Evolutionary conservation across 2,888 invertebrate species (phyloP).

Genomic region (Endomychus coccineus): DNA sequence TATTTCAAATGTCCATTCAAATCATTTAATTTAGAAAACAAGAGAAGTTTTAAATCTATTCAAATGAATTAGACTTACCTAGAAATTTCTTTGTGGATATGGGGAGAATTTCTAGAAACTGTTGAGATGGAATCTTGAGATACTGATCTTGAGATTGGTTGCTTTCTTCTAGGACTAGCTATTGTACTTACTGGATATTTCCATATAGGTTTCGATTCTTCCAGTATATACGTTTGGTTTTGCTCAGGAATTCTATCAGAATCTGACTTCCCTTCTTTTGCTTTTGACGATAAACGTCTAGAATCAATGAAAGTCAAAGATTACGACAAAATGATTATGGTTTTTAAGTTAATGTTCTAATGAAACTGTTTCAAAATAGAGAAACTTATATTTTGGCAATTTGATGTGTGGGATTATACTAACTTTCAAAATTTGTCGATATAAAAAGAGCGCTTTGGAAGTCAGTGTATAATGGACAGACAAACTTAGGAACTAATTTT

Average conservation of each 20-base stretch:
- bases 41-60: neutral
- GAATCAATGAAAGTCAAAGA: constrained; percentile 17
- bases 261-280: constrained; percentile 47
- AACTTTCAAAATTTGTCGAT: too few relatives aligned
- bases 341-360: neutral
- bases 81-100: constrained; percentile 40
- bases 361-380: too few relatives aligned
- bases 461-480: neutral
- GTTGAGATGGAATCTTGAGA: constrained; percentile 50
- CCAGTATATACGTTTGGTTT: constrained; percentile 62
- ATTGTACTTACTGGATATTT: constrained; percentile 51
- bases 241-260: constrained; percentile 48
- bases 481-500: too few relatives aligned
- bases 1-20: too few relatives aligned
- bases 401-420: too few relatives aligned
- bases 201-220: constrained; percentile 68
- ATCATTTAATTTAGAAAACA: too few relatives aligned
- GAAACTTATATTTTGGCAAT: too few relatives aligned
- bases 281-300: constrained; percentile 65
- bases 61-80: constrained; percentile 22
- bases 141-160: constrained; percentile 46
- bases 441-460: neutral
- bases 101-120: constrained; percentile 47
- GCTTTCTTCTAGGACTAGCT: constrained; percentile 10
- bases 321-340: neutral